phyloP scores from a whole-genome alignment of 2,797 vertebrate species.

The Spizella passerina region DNA sequence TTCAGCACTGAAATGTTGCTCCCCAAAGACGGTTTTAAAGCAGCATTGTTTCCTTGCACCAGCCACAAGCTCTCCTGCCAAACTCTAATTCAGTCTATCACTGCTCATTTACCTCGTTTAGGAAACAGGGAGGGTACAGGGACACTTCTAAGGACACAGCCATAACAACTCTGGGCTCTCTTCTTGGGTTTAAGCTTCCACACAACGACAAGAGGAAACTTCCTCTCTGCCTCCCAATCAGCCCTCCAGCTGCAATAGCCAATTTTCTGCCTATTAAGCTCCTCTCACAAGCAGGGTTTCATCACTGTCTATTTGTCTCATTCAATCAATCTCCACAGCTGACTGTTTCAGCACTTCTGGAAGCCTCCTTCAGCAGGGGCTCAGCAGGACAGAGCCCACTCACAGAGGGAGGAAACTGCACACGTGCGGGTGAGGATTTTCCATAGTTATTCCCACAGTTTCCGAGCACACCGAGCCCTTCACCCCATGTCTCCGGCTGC shows the following conservation, averaged over 20 bases:
- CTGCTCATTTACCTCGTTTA: neutral
- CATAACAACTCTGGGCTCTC: neutral
- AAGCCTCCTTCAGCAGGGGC: neutral
- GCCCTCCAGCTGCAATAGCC: neutral
- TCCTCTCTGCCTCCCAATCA: neutral
- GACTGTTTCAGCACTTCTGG: neutral
- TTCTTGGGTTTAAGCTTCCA: neutral
- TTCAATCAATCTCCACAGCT: neutral
- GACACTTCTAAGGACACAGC: neutral
- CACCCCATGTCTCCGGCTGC: neutral
- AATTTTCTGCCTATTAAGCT: conserved; percentile 54
- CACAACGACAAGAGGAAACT: neutral
- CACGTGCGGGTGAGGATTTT: accelerated
- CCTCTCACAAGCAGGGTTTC: conserved; percentile 7
- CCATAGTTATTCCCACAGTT: neutral
- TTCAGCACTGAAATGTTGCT: neutral
- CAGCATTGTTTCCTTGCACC: accelerated
- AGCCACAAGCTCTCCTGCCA: neutral
- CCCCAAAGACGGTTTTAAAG: neutral
- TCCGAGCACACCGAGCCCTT: accelerated
- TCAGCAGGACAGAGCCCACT: neutral
- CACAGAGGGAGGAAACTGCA: neutral
- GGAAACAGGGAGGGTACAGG: neutral
- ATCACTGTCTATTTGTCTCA: neutral
- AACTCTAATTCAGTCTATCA: neutral